Evolutionary conservation across 2,113 vertebrate species (phyloP).

Genomic region (Leuciscus idus): DNA sequence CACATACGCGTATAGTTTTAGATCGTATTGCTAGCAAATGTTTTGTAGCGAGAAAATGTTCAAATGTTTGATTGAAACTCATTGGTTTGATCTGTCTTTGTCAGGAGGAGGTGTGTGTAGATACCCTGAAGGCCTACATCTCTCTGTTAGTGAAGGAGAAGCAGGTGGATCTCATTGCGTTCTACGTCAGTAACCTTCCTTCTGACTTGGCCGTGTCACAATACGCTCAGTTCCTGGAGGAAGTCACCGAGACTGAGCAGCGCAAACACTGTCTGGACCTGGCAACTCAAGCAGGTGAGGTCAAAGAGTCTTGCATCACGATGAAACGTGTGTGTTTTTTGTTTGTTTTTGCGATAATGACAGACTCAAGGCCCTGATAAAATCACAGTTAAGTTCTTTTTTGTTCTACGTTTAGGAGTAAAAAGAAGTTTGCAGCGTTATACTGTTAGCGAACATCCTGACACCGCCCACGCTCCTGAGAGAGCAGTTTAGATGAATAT

Average conservation of each 20-base stretch:
- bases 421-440: no score
- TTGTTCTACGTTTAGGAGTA: no score
- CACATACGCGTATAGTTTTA: background rate
- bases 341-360: background rate
- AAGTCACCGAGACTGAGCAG: slow-evolving; percentile 84
- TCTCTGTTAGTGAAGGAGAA: slow-evolving; percentile 83
- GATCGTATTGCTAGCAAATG: background rate
- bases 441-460: no score
- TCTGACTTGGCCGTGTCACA: slow-evolving; percentile 82
- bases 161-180: slow-evolving; percentile 87
- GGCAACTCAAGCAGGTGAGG: slow-evolving; percentile 86
- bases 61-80: background rate
- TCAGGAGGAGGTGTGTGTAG: slow-evolving; percentile 85
- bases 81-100: background rate
- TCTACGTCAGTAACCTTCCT: slow-evolving; percentile 92
- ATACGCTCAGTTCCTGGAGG: slow-evolving; percentile 90
- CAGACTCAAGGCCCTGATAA: no score
- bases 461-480: no score
- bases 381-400: no score
- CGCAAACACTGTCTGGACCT: slow-evolving; percentile 88
- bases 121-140: slow-evolving; percentile 85
- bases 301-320: background rate
- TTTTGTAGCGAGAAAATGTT: background rate
- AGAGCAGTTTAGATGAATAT: no score
- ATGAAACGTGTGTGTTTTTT: background rate